Percentiles rank a stretch among this genome's conserved stretches.
Evolutionary conservation across 2,888 invertebrate species (phyloP).

Genomic region (Punctoribates punctum): DNA sequence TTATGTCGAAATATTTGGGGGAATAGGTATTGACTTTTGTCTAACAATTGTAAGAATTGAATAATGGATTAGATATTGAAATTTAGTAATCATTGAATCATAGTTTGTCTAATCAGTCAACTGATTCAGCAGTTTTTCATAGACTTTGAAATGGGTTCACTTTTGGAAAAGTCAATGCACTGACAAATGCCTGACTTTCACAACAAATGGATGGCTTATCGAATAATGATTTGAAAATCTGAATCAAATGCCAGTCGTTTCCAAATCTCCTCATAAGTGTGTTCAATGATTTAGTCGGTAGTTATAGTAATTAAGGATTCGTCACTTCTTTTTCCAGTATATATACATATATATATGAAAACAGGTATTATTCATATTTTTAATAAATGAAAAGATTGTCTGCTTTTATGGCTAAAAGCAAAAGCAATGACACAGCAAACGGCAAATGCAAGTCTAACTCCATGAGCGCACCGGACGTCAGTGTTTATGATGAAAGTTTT

Average conservation of each 20-base stretch:
- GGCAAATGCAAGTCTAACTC: neutral
- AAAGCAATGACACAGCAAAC: constrained; percentile 39
- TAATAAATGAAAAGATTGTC: neutral
- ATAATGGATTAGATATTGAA: constrained; percentile 6
- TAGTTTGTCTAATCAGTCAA: constrained; percentile 31
- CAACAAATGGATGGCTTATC: neutral
- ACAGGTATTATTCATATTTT: constrained; percentile 20
- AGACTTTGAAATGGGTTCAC: neutral
- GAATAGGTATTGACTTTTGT: too few species aligned
- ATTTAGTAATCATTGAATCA: neutral
- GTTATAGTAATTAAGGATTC: too few species aligned
- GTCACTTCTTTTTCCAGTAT: too few species aligned
- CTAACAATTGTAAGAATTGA: neutral
- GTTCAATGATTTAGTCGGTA: too few species aligned
- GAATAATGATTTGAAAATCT: constrained; percentile 4
- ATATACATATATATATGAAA: neutral
- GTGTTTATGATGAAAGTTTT: constrained; percentile 31
- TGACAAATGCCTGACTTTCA: neutral
- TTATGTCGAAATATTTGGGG: too few species aligned
- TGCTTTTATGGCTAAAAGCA: neutral
- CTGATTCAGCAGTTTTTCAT: constrained; percentile 33
- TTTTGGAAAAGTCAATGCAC: constrained; percentile 15
- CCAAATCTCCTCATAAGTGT: neutral
- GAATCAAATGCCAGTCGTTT: neutral
- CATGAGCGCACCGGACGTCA: constrained; percentile 36